phyloP scores from a whole-genome alignment of 2,113 vertebrate species.

The Sander vitreus region DNA sequence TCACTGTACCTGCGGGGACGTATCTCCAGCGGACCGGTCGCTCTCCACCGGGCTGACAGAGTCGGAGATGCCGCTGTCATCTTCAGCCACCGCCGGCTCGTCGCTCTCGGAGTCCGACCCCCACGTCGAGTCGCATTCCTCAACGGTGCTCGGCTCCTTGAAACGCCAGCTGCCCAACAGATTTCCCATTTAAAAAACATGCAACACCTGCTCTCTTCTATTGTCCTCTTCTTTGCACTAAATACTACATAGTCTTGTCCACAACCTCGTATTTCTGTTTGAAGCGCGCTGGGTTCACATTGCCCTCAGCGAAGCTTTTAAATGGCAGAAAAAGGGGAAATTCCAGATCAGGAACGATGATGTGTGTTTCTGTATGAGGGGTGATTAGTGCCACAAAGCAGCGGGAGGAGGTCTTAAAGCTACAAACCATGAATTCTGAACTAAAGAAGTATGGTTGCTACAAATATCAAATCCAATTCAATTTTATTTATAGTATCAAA shows the following conservation, averaged over 20 bases:
- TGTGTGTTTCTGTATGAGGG: constrained; percentile 43
- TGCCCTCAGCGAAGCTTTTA: constrained; percentile 51
- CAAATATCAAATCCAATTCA: background rate
- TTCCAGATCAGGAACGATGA: constrained; percentile 59
- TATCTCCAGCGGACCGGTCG: constrained; percentile 62
- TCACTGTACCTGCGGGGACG: constrained; percentile 74
- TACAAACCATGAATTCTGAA: background rate
- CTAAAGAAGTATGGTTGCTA: background rate
- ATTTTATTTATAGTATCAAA: too few relatives aligned
- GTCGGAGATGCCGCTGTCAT: constrained; percentile 77
- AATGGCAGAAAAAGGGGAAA: constrained; percentile 59
- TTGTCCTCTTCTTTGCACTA: background rate
- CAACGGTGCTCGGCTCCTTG: constrained; percentile 87
- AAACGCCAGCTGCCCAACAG: constrained; percentile 84
- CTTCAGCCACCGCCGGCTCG: constrained; percentile 72
- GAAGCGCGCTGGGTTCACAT: background rate
- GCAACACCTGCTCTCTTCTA: constrained; percentile 20
- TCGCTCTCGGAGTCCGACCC: constrained; percentile 86
- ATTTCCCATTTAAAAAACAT: constrained; percentile 84
- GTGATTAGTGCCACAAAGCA: constrained; percentile 34
- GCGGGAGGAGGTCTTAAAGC: constrained; percentile 31
- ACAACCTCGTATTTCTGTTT: background rate
- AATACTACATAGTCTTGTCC: constrained; percentile 39
- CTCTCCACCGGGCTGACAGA: constrained; percentile 68
- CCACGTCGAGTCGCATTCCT: constrained; percentile 90